Percentiles rank a stretch among this genome's conserved stretches.
phyloP scores from a whole-genome alignment of 2,797 vertebrate species.

The Onychomys leucogaster region DNA sequence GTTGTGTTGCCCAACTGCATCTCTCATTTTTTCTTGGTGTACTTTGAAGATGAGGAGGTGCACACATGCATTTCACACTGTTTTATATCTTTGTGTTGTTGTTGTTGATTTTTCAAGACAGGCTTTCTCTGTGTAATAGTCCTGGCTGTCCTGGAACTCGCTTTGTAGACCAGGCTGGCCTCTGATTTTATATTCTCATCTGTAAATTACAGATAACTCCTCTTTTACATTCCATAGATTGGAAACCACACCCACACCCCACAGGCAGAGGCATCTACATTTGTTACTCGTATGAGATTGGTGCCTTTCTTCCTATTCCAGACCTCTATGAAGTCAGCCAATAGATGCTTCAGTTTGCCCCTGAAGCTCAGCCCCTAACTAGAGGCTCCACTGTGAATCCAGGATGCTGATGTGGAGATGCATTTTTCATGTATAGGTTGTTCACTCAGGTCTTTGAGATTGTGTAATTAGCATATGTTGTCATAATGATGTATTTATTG shows the following conservation, averaged over 20 bases:
- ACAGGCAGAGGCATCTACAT: background rate
- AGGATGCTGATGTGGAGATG: background rate
- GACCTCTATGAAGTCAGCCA: background rate
- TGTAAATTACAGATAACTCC: background rate
- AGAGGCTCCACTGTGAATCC: background rate
- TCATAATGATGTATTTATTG: slow-evolving; percentile 83
- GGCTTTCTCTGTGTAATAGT: background rate
- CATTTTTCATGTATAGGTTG: slow-evolving; percentile 29
- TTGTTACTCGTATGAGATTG: background rate
- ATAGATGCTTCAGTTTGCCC: background rate
- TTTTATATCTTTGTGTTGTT: background rate
- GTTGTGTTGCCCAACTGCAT: background rate
- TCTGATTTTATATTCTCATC: background rate
- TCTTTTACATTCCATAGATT: background rate
- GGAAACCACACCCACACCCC: background rate
- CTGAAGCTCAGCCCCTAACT: background rate
- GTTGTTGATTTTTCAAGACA: background rate
- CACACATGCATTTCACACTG: no score
- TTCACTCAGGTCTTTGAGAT: slow-evolving; percentile 62
- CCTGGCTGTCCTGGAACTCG: background rate
- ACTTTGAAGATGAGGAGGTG: background rate
- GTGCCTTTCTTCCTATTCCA: background rate
- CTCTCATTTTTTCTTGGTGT: background rate
- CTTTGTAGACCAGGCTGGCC: no score
- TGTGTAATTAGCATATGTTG: slow-evolving; percentile 73